Conservation (phyloP, 2,888 invertebrate species). For the Oxytorus armatus region DNA sequence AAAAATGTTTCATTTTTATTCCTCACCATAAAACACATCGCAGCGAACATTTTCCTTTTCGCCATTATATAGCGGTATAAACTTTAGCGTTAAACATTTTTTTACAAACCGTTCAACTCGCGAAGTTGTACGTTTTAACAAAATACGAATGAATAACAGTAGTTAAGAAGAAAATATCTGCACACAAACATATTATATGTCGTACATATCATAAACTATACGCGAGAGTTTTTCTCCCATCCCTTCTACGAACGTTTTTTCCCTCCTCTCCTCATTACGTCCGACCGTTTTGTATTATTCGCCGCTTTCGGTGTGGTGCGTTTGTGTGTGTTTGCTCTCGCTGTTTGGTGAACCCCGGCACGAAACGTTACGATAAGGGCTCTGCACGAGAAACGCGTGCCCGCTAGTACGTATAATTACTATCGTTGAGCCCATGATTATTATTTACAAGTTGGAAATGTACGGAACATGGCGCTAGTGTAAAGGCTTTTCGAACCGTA, state of each 20-base stretch:
- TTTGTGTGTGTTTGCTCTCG: constrained; percentile 21
- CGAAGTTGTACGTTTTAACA: no score
- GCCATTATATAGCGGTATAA: no score
- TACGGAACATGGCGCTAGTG: constrained; percentile 29
- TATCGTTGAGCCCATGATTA: constrained; percentile 55
- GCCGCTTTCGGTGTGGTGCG: no score
- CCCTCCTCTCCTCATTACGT: not conserved
- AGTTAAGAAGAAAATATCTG: no score
- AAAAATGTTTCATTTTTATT: no score
- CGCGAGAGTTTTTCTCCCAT: constrained; percentile 1
- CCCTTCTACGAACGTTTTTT: not conserved
- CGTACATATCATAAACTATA: no score
- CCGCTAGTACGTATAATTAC: constrained; percentile 64
- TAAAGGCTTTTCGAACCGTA: constrained; percentile 36
- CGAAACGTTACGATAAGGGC: constrained; percentile 64
- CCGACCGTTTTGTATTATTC: constrained; percentile 50
- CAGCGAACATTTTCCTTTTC: no score
- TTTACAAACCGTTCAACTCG: no score
- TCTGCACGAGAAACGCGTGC: constrained; percentile 62
- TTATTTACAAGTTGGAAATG: constrained; percentile 67
- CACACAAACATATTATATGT: no score
- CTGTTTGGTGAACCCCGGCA: constrained; percentile 56
- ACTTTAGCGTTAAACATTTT: no score
- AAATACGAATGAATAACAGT: no score
- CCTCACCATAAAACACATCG: no score